These are phyloP conservation scores for Menura novaehollandiae DNA, from an alignment of 2,113 vertebrate genomes.

Conservation along the genomic window DNA sequence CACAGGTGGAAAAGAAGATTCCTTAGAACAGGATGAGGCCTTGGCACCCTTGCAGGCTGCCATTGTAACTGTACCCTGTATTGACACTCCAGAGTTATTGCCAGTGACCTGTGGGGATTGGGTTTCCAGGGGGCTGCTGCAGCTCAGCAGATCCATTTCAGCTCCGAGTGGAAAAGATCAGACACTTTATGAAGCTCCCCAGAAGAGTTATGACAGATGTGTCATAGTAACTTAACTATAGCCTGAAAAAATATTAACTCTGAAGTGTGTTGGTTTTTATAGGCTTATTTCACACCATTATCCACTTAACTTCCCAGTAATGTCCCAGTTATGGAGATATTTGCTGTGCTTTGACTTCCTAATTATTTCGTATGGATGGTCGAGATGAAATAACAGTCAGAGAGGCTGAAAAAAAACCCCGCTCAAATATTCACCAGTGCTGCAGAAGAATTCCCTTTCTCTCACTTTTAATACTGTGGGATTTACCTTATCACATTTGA, in stretches of 20 bases:
- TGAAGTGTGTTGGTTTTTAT: slow-evolving; percentile 56
- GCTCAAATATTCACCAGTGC: background rate
- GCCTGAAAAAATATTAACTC: slow-evolving; percentile 39
- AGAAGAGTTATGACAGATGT: slow-evolving; percentile 62
- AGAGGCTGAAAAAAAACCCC: background rate
- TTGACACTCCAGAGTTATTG: slow-evolving; percentile 27
- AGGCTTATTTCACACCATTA: slow-evolving; percentile 60
- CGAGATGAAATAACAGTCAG: slow-evolving; percentile 18
- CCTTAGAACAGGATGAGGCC: background rate
- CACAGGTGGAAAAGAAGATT: slow-evolving; percentile 37
- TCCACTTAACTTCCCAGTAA: slow-evolving; percentile 51
- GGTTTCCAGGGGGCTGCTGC: slow-evolving; percentile 29
- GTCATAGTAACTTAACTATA: slow-evolving; percentile 48
- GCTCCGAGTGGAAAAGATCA: slow-evolving; percentile 10
- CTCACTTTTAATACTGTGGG: background rate
- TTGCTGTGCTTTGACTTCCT: slow-evolving; percentile 40
- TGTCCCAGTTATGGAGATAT: background rate
- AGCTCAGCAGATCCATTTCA: slow-evolving; percentile 42
- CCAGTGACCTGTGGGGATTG: slow-evolving; percentile 26
- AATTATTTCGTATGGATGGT: background rate
- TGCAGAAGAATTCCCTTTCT: background rate
- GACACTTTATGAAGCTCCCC: slow-evolving; percentile 17
- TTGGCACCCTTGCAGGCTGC: background rate
- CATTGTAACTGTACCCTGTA: background rate
- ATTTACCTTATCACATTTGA: background rate